Conservation (phyloP, 2,888 invertebrate genomes). For the Oscheius onirici region DNA sequence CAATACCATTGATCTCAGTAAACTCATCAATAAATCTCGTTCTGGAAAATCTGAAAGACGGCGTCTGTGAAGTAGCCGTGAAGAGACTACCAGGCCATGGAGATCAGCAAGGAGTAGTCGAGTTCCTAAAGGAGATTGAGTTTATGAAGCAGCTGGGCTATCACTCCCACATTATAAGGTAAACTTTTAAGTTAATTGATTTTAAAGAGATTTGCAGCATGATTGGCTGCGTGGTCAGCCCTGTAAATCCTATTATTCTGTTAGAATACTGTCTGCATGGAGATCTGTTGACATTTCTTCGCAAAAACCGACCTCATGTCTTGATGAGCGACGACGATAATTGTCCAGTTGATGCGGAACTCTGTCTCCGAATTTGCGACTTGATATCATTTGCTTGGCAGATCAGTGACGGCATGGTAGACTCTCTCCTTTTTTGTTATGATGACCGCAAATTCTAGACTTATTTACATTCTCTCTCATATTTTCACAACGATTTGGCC, state of each 20-base stretch:
- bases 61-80: conserved; percentile 54
- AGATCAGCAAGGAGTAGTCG: conserved; percentile 47
- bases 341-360: conserved; percentile 55
- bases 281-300: conserved; percentile 54
- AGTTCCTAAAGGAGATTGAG: conserved; percentile 61
- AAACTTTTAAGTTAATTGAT: too few species aligned
- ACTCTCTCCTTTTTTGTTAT: not conserved
- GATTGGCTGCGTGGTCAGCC: conserved; percentile 58
- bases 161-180: conserved; percentile 55
- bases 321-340: conserved; percentile 38
- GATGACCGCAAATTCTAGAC: conserved; percentile 32
- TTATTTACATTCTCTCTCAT: conserved; percentile 57
- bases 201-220: conserved; percentile 43
- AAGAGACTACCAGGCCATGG: conserved; percentile 61
- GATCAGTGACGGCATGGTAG: conserved; percentile 51
- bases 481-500: conserved; percentile 62
- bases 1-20: conserved; percentile 45
- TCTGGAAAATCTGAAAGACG: conserved; percentile 43
- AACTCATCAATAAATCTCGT: conserved; percentile 41
- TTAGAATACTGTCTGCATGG: conserved; percentile 59
- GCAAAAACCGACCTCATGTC: conserved; percentile 41
- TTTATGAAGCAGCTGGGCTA: conserved; percentile 65
- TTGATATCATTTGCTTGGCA: conserved; percentile 63
- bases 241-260: conserved; percentile 57
- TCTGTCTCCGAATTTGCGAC: conserved; percentile 58